phyloP scores from a whole-genome alignment of 2,797 vertebrate species.

The Remorina albescens region DNA sequence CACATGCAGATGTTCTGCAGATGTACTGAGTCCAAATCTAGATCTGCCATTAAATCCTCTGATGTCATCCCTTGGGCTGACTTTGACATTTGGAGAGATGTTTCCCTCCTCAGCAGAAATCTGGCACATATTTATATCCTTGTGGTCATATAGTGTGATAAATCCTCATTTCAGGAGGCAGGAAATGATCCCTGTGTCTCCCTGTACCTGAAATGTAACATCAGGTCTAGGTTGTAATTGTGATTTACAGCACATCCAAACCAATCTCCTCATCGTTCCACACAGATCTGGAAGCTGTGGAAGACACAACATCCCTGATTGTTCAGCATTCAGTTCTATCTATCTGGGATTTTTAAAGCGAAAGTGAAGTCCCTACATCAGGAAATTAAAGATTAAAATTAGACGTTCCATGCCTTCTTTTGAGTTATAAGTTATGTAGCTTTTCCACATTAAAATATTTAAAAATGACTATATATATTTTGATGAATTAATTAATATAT shows the following conservation, averaged over 20 bases:
- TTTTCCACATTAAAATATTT: too few relatives aligned
- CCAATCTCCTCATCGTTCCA: neutral
- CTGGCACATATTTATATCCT: slow-evolving; percentile 32
- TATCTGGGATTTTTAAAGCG: too few relatives aligned
- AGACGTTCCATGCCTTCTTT: too few relatives aligned
- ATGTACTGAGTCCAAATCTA: slow-evolving; percentile 13
- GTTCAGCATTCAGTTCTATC: too few relatives aligned
- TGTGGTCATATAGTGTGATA: slow-evolving; percentile 20
- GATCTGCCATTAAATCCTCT: slow-evolving; percentile 43
- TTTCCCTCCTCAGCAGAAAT: slow-evolving; percentile 13
- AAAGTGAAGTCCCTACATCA: too few relatives aligned
- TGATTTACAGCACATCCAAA: slow-evolving; percentile 31
- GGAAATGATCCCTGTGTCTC: slow-evolving; percentile 13
- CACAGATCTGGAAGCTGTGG: neutral
- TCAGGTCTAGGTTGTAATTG: slow-evolving; percentile 44
- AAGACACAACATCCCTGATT: too few relatives aligned
- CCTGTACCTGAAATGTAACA: slow-evolving; percentile 29
- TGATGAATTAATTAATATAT: too few relatives aligned
- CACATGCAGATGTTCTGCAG: slow-evolving; percentile 20
- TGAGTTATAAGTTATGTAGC: too few relatives aligned
- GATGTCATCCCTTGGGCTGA: slow-evolving; percentile 35
- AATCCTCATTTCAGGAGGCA: slow-evolving; percentile 9
- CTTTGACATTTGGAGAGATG: slow-evolving; percentile 18
- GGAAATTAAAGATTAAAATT: too few relatives aligned
- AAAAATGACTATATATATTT: too few relatives aligned